Evolutionary conservation across 2,797 vertebrate species (phyloP).

Genomic region (Sus cebifrons): DNA sequence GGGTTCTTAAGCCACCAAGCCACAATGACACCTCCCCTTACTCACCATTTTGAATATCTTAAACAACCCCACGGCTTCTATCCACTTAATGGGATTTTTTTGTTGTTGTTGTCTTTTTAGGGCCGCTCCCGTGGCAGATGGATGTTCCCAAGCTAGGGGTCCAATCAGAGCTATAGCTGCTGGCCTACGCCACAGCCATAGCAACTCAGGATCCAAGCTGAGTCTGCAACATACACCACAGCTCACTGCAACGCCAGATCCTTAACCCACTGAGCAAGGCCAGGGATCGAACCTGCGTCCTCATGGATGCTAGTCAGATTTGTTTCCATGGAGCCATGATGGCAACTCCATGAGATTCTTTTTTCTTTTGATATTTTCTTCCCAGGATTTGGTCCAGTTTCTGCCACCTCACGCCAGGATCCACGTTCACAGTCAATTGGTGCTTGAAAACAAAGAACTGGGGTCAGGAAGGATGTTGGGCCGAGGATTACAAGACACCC

Average conservation of each 20-base stretch:
- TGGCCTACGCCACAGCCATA: too few relatives aligned
- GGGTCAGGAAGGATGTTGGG: not conserved
- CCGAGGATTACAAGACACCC: not conserved
- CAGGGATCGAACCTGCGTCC: too few relatives aligned
- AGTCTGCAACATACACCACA: too few relatives aligned
- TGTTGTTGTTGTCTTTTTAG: not conserved
- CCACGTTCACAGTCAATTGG: not conserved
- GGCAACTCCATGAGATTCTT: not conserved
- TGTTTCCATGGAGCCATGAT: too few relatives aligned
- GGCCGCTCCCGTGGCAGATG: too few relatives aligned
- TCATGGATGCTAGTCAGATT: too few relatives aligned
- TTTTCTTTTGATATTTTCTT: constrained; percentile 30
- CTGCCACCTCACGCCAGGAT: not conserved
- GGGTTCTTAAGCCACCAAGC: too few relatives aligned
- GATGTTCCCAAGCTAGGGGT: too few relatives aligned
- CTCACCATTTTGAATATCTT: not conserved
- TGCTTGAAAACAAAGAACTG: not conserved
- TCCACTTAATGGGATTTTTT: not conserved
- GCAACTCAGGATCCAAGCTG: too few relatives aligned
- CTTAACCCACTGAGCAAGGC: too few relatives aligned
- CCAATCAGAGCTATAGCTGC: too few relatives aligned
- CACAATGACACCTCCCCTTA: not conserved
- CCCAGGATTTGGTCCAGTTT: not conserved
- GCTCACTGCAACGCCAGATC: too few relatives aligned
- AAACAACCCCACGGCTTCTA: not conserved